Base-by-base conservation (phyloP, 35 echinoderm and acorn worm genomes). In the Chiridota heheva region DNA sequence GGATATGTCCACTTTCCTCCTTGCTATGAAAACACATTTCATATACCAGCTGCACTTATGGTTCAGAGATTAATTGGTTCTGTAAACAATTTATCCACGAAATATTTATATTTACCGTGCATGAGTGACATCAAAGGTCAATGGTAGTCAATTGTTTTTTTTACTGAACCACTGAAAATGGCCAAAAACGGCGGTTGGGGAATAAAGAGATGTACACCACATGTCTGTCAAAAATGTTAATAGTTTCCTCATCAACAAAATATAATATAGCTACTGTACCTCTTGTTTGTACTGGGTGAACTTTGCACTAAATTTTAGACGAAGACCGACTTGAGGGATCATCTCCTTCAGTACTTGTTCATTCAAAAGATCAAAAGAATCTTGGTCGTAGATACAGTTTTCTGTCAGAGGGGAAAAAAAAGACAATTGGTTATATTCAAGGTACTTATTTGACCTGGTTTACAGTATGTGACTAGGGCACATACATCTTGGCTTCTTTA, bases 301-400 rank as follows among this genome's bases (percentile, higher is more conserved):
- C 16, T 59, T n/a, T 58, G 73, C 37, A 4, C 56, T 13, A 34
- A 77, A 77, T 32, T 77, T 77, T 37, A 77, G 33, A 1, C 73
- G 18, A 18, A 77, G 48, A 58, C 48, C 73, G 26, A 77, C 47
- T 30, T 34, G 73, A 37, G 73, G 48, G 16, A 77, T 36, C 73
- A 77, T 59, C 32, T 77, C 47, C 73, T 77, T 77, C 48, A 77
- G 39, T 3, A 58, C 73, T 77, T 56, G 47, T 36, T 58, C 49
- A 60, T 58, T 60, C 28, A 77, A 22, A 5, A 77, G 30, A 36
- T 77, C 73, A 60, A 77, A 77, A 13, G 73, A 32, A 36, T 58
- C 27, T 3, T 58, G 36, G 47, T 77, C 51, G 60, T 57, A 46
- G 44, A 77, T 77, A 10, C 73, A 77, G 48, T 77, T 77, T 27